phyloP scores from a whole-genome alignment of 2,888 invertebrate genomes.

The Oligia strigilis region DNA sequence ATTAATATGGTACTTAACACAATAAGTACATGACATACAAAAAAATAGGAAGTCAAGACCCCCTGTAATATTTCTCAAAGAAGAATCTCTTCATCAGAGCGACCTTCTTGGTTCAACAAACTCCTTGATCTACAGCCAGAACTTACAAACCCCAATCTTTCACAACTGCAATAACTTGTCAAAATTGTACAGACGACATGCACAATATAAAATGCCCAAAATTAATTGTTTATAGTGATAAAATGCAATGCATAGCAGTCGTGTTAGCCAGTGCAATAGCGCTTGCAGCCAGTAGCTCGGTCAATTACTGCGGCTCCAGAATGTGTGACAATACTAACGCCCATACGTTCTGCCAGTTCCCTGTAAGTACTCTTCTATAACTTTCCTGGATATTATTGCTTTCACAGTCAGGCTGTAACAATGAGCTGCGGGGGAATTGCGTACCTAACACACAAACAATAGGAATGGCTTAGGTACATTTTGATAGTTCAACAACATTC shows the following conservation, averaged over 20 bases:
- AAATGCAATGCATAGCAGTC: constrained; percentile 71
- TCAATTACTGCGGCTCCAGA: constrained; percentile 83
- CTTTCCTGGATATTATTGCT: background rate
- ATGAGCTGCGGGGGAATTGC: background rate
- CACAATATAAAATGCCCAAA: constrained; percentile 67
- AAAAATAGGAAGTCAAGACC: background rate
- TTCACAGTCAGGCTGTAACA: background rate
- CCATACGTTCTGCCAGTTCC: constrained; percentile 84
- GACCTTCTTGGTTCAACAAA: background rate
- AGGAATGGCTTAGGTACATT: background rate
- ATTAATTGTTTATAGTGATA: constrained; percentile 69
- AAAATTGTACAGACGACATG: constrained; percentile 58
- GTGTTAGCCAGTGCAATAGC: constrained; percentile 55
- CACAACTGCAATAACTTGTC: constrained; percentile 35
- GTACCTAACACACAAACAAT: background rate
- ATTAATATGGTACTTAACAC: background rate
- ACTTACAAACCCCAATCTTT: constrained; percentile 19
- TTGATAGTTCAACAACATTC: background rate
- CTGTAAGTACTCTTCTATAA: constrained; percentile 72
- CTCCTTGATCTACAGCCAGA: constrained; percentile 23
- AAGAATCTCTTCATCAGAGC: background rate
- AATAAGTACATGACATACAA: background rate
- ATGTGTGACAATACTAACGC: constrained; percentile 80
- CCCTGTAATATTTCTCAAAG: background rate
- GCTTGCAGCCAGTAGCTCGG: constrained; percentile 43